These are phyloP conservation scores for Anagyrus pseudococci DNA, from an alignment of 2,888 invertebrate genomes.

Conservation along the genomic window DNA sequence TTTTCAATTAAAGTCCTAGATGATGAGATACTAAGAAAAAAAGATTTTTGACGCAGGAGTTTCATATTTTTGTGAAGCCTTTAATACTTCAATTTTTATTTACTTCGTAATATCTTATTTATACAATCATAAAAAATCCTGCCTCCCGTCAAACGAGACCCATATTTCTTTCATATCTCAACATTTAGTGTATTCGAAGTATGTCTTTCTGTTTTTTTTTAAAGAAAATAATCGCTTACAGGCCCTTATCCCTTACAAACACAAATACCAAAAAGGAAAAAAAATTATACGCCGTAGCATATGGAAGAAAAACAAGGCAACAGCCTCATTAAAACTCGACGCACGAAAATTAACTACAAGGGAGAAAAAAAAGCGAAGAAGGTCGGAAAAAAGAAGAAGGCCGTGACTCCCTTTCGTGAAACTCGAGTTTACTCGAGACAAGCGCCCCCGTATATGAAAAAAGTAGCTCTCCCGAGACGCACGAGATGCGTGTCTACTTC, in stretches of 20 bases:
- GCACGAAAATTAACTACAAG: slow-evolving; percentile 17
- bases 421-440: slow-evolving; percentile 10
- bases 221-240: not conserved
- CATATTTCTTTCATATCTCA: not conserved
- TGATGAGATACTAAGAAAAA: too few relatives aligned
- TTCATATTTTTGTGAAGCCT: not conserved
- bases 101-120: too few relatives aligned
- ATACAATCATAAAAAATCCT: not conserved
- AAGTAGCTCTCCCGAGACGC: slow-evolving; percentile 10
- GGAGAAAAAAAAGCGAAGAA: slow-evolving; percentile 5
- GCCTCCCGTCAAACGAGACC: not conserved
- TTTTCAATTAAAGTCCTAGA: too few relatives aligned
- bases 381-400: slow-evolving; percentile 1
- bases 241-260: not conserved
- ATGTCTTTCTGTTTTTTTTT: not conserved
- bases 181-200: not conserved
- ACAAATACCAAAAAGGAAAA: slow-evolving; percentile 4
- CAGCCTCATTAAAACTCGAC: slow-evolving; percentile 6
- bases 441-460: not conserved
- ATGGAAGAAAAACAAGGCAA: not conserved
- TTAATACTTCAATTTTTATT: not conserved
- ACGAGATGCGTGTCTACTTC: not conserved
- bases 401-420: slow-evolving; percentile 8
- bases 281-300: not conserved
- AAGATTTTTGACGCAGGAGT: too few relatives aligned